Base-by-base conservation (phyloP, 2,888 invertebrate genomes). In the Cybosia mesomella region DNA sequence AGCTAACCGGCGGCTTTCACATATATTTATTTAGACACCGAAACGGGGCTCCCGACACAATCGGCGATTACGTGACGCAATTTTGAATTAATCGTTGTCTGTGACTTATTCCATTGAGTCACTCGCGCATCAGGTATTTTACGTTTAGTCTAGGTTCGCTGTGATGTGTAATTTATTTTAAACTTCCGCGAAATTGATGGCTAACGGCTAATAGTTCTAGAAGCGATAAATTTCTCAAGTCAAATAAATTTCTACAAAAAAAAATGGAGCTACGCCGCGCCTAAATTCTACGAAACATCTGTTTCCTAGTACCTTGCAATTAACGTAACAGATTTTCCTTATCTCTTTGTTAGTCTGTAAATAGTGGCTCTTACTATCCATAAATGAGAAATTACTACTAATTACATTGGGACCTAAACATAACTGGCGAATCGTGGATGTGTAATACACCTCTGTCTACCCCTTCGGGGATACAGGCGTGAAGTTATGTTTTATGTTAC, bases 1-100 rank as follows among this genome's bases (percentile, higher is more conserved):
- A 86, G 89, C 86, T 85, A 87, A 83, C 82, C 84, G 80, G 76
- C 83, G 83, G 90, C 92, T 93, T 93, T 93, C 92, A 92, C 92
- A 92, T 91, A 87, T 88, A 85, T 87, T 87, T 87, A 87, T 86
- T 85, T 88, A 85, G 83, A 87, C 86, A 83, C 85, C 84, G 78
- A 88, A 89, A 85, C 81, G 81, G 83, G 83, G 82, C 84, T 82
- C 85, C 79, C 79, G 75, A 83, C 84, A 84, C 87, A 85, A 85
- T 84, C 84, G 84, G 72, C 82, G 79, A 87, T 87, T 86, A 88
- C 89, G 89, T 91, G 88, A 89, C 85, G 88, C 87, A 85, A 89
- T 88, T 90, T 84, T 82, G 82, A 90, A 88, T 87, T 85, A 87
- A 87, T 85, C 80, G 82, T 68, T 72, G 80, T 82, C 83, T 80